Percentiles rank a stretch among this genome's conserved stretches.
phyloP scores from a whole-genome alignment of 2,113 vertebrate species.

The Toxostoma redivivum region DNA sequence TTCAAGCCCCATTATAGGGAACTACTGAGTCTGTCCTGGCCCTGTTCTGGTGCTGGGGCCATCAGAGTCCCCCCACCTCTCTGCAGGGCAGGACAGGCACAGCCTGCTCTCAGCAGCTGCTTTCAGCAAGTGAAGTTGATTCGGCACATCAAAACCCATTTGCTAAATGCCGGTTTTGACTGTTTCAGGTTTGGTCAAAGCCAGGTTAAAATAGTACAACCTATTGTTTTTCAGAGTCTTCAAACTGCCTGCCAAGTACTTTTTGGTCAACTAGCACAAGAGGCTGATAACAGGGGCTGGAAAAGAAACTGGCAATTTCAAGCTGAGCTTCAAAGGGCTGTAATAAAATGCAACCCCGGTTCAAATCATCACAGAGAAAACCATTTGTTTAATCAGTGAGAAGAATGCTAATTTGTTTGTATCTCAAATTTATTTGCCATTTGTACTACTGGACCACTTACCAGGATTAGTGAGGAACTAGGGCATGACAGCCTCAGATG shows the following conservation, averaged over 20 bases:
- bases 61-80: not conserved
- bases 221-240: conserved; percentile 27
- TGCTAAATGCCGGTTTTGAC: not conserved
- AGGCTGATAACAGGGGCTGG: not conserved
- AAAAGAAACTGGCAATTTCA: conserved; percentile 3
- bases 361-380: not conserved
- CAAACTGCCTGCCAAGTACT: conserved; percentile 33
- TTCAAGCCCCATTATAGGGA: not conserved
- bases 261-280: not conserved
- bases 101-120: not conserved
- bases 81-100: not conserved
- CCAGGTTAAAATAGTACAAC: conserved; percentile 43
- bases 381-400: not conserved
- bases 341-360: not conserved
- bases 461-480: not conserved
- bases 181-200: conserved; percentile 36
- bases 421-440: conserved; percentile 9
- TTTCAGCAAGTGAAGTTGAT: not conserved
- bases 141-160: not conserved
- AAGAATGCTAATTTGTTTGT: conserved; percentile 24
- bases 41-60: not conserved
- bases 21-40: not conserved
- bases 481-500: not conserved
- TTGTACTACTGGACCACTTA: not conserved
- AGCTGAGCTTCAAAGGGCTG: not conserved